Base-by-base conservation (phyloP, 2,888 invertebrate genomes). In the Sphecodes monilicornis region DNA sequence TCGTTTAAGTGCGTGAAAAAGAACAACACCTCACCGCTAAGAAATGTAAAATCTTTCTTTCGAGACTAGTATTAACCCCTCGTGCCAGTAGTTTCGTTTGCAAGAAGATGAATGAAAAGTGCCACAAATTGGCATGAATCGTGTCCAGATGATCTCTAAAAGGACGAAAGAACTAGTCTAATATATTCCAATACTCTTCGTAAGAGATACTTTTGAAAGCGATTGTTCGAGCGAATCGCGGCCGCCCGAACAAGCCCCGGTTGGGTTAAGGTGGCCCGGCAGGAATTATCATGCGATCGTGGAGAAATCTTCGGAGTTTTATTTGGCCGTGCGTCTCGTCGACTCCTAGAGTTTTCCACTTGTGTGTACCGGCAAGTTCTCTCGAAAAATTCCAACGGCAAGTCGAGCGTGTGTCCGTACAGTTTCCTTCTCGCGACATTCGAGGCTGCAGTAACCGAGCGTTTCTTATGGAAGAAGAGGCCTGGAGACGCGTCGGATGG, bases 391-490 rank as follows among this genome's bases (percentile, higher is more conserved):
- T 84, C 70, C 76, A 32, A 39, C 50, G 69, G 72, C 18, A 74
- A 64, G 16, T 68, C 70, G 57, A 54, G 64, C 76, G 41, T 43
- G 79, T 69, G 78, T 60, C 70, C 83, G 74, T 71, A 64, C 69
- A 70, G 84, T 85, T 82, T 80, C 69, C 75, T 79, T 26, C n/a
- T 72, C 75, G 87, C 84, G 87, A 85, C 85, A 77, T 75, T 82
- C 78, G 77, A 46, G 36, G 36, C 16, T 29, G 46, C 68, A 50
- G 86, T 68, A 80, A 80, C 72, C 50, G 82, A 76, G 78, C 66
- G 72, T 86, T 80, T 76, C 76, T 36, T 32, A 36, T 57, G 43
- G n/a, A n/a, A 18, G 41, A 26, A 32, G 68, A 6, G 66, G 57
- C 26, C 26, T n/a, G n/a, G 26, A 29, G 43, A 72, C 57, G 36